Base-by-base conservation (phyloP, 2,888 invertebrate species). In the Quadriops clusia region DNA sequence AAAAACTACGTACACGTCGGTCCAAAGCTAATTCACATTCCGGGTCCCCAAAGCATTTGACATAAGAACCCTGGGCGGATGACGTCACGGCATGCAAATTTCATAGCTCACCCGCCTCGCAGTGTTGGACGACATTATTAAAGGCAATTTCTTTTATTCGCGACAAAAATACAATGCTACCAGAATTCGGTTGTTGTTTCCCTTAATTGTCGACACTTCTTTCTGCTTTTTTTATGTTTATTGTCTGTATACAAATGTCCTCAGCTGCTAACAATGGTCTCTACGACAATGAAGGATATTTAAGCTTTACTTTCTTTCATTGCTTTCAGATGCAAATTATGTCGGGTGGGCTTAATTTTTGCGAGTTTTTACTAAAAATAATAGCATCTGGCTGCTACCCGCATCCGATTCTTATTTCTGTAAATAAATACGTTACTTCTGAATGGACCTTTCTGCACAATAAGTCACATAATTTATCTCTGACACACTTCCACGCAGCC, bases 161-260 rank as follows among this genome's bases (percentile, higher is more conserved):
- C 49, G 39, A 41, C 42, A 40, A 40, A 39, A 40, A 43, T 45
- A 41, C 42, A 42, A 41, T 39, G 40, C 41, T 41, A 34, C 39
- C 38, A 37, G 40, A 39, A 46, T 52, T 49, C 45, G 49, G 53
- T 53, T 50, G 49, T 50, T 53, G 53, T 54, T 49, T 47, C 45
- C 39, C 49, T 56, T 56, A 55, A 56, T 55, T 56, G 54, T 54
- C 53, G 45, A 51, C 54, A 52, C 52, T 54, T 51, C 46, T 49
- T 38, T 39, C 42, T 48, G 43, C 47, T 42, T 45, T 48, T 45
- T 46, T 50, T 52, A 49, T 48, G 47, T 49, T 50, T 50, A 53
- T 50, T 46, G 49, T 48, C 47, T 48, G 50, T 50, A 51, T 47
- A 51, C 52, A 53, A 55, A 54, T 53, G 51, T 50, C 47, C 45